A percentile compares a stretch with the other conserved stretches of the same genome.
phyloP scores from a whole-genome alignment of 2,888 invertebrate genomes.

The Leucozona laternaria region DNA sequence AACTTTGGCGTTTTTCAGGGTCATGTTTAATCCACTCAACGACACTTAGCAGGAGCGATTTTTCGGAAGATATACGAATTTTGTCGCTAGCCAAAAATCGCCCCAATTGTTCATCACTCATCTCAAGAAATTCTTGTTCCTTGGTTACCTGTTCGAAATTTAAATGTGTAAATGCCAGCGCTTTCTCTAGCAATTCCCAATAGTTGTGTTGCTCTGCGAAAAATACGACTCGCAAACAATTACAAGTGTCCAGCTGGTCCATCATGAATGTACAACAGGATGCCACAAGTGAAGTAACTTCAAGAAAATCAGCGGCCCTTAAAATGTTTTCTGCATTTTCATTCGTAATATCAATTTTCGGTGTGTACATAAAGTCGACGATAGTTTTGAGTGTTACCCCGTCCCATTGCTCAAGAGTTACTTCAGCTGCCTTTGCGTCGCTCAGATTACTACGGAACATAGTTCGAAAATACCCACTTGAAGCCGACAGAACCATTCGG shows the following conservation, averaged over 20 bases:
- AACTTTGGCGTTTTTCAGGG: conserved; percentile 5
- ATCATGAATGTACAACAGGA: conserved; percentile 30
- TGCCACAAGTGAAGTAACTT: neutral
- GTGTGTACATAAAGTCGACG: conserved; percentile 16
- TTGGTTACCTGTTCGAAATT: conserved; percentile 29
- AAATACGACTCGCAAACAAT: conserved; percentile 20
- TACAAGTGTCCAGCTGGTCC: neutral
- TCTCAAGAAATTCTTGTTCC: conserved; percentile 30
- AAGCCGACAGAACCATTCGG: conserved; percentile 12
- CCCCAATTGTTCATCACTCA: conserved; percentile 13
- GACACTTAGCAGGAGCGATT: conserved; percentile 18
- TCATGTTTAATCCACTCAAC: conserved; percentile 39
- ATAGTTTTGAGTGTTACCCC: conserved; percentile 1
- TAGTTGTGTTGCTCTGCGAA: conserved; percentile 36
- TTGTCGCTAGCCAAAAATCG: conserved; percentile 21
- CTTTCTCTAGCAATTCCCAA: conserved; percentile 8
- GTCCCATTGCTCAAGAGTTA: conserved; percentile 17
- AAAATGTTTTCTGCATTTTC: conserved; percentile 20
- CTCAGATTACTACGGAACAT: conserved; percentile 27
- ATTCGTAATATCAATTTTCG: neutral
- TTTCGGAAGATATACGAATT: conserved; percentile 20
- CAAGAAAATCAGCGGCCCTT: conserved; percentile 22
- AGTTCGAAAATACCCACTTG: conserved; percentile 5
- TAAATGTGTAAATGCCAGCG: neutral
- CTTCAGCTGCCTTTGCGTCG: neutral